Evolutionary conservation across 2,888 invertebrate species (phyloP), one percentile per base, ranked within the genome.

Genomic region (Scotopteryx bipunctaria): DNA sequence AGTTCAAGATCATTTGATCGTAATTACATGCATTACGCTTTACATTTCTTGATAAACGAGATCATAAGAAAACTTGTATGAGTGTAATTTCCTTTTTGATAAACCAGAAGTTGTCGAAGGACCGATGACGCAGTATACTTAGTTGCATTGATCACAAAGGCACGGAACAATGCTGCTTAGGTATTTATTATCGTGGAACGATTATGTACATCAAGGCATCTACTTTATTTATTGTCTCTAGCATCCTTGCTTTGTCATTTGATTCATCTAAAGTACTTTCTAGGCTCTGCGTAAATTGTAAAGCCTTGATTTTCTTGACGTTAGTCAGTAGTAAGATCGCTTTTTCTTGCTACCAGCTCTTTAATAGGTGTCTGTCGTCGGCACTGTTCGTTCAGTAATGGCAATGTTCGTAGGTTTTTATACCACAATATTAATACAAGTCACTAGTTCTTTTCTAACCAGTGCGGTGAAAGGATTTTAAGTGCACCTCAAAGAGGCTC

Each of bases 71-170:
- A 11, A 35, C 17, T 13, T 4, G 31, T 41, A 9, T 43, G 3
- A 15, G 6, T 16, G 35, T 37, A 42, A 37, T 42, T 46, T 41
- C 44, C 47, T 36, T 41, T 44, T 46, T 5, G 13, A 44, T 27
- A 35, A 48, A 44, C 48, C 35, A 45, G 40, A 42, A 48, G 41
- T 42, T n/a, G 38, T 27, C 33, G 27, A 29, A 47, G 47, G 47
- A 46, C 35, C 25, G 6, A 25, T 47, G 48, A 40, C 52, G 42
- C 27, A 29, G 32, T 25, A 16, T n/a, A n/a, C n/a, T n/a, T 50
- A 33, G 47, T 54, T 57, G 48, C 49, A 52, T 32, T 36, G 43
- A 48, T 52, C 45, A 58, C 46, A 58, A 55, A 55, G 49, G 31
- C 13, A 16, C 17, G 40, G 47, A 55, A 58, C 49, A 47, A 44